Conservation (phyloP, 1,140 invertebrate genomes). For the Oryctes rhinoceros region DNA sequence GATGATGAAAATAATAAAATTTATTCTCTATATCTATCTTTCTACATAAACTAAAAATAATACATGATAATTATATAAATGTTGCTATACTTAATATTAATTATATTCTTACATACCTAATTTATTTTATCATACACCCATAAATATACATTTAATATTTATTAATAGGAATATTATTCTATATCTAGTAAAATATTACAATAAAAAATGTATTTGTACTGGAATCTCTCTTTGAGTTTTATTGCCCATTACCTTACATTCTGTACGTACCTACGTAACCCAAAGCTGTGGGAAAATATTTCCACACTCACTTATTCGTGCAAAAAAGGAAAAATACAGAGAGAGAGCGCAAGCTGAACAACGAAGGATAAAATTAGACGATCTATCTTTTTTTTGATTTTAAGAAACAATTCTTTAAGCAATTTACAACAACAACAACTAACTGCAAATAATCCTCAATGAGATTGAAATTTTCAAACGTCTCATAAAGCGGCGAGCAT, state of each 20-base stretch:
- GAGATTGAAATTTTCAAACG: too few species aligned
- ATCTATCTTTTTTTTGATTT: too few species aligned
- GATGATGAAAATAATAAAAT: slow-evolving; percentile 39
- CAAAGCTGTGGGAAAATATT: too few species aligned
- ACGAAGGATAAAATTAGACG: too few species aligned
- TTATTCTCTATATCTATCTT: slow-evolving; percentile 61
- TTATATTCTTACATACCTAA: slow-evolving; percentile 52
- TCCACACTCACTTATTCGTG: too few species aligned
- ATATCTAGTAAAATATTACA: slow-evolving; percentile 61
- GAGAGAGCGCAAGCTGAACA: too few species aligned
- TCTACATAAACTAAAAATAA: slow-evolving; percentile 56
- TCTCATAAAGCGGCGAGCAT: too few species aligned
- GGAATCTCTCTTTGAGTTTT: slow-evolving; percentile 47
- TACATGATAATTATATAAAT: slow-evolving; percentile 60
- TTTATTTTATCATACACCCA: slow-evolving; percentile 62
- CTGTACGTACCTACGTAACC: too few species aligned
- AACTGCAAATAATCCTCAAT: too few species aligned
- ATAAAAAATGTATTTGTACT: slow-evolving; percentile 63
- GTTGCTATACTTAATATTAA: slow-evolving; percentile 59
- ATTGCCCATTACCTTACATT: slow-evolving; percentile 24
- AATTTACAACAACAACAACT: too few species aligned
- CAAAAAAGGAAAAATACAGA: too few species aligned
- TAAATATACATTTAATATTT: slow-evolving; percentile 58
- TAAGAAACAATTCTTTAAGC: too few species aligned
- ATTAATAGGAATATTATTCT: slow-evolving; percentile 59